Conservation (phyloP, 1,140 invertebrate genomes). For the Dufourea novaeangliae region DNA sequence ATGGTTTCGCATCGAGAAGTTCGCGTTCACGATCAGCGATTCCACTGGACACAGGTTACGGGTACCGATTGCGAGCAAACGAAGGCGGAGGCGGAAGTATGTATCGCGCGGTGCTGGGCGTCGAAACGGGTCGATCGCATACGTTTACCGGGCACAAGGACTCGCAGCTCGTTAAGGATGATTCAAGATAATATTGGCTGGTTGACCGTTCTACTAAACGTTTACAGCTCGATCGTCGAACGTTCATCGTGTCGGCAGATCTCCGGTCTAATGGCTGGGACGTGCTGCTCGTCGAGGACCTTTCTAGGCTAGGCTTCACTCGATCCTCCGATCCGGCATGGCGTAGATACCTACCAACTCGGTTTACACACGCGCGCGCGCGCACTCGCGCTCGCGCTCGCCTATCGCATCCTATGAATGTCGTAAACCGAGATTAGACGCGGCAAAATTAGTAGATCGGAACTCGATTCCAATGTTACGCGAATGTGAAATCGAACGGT, state of each 20-base stretch:
- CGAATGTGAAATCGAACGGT: not conserved
- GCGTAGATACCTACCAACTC: conserved; percentile 23
- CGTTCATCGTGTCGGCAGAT: conserved; percentile 29
- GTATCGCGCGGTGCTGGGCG: not conserved
- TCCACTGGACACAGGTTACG: no score
- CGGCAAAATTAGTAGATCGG: not conserved
- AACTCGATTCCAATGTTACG: not conserved
- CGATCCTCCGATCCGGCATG: no score
- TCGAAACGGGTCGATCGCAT: conserved; percentile 9
- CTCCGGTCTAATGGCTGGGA: conserved; percentile 42
- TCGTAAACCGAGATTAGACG: conserved; percentile 6
- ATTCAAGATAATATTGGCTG: conserved; percentile 59
- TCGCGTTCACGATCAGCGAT: no score
- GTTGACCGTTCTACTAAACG: conserved; percentile 56
- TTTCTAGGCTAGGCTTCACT: no score
- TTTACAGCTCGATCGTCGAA: conserved; percentile 46
- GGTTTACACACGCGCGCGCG: conserved; percentile 14
- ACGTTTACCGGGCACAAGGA: conserved; percentile 39
- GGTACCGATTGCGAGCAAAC: no score
- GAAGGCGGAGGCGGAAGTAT: conserved; percentile 4
- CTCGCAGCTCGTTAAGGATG: conserved; percentile 54
- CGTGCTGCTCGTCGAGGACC: conserved; percentile 29
- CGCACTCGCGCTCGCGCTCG: not conserved
- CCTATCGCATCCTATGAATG: not conserved
- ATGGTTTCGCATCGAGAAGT: no score